Conservation (phyloP, 1,140 invertebrate species). For the Drosophila subpulchrella region DNA sequence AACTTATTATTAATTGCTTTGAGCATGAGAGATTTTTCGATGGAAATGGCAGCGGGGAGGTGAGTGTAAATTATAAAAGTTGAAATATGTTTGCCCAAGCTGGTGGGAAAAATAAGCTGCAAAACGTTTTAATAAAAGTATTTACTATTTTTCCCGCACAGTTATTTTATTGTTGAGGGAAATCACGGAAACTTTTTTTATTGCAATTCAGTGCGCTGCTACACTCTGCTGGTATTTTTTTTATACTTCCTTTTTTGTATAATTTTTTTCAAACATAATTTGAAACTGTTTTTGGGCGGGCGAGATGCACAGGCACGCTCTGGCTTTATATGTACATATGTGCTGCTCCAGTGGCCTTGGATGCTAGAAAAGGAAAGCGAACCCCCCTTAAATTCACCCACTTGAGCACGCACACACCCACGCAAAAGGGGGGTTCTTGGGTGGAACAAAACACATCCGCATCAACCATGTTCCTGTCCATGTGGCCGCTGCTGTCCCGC, state of each 20-base stretch:
- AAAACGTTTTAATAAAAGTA: slow-evolving; percentile 81
- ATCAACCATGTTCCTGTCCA: slow-evolving; percentile 54
- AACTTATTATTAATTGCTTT: slow-evolving; percentile 50
- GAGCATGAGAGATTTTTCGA: slow-evolving; percentile 19
- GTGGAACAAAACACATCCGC: slow-evolving; percentile 44
- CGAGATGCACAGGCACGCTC: slow-evolving; percentile 69
- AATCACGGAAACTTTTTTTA: slow-evolving; percentile 73
- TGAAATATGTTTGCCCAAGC: slow-evolving; percentile 61
- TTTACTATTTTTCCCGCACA: slow-evolving; percentile 73
- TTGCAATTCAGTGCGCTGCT: slow-evolving; percentile 42
- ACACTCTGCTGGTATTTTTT: slow-evolving; percentile 3
- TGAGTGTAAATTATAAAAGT: slow-evolving; percentile 63
- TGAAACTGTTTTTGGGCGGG: slow-evolving; percentile 73
- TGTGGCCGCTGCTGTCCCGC: slow-evolving; percentile 61
- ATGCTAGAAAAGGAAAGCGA: slow-evolving; percentile 34
- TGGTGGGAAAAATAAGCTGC: slow-evolving; percentile 58
- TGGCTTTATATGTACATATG: slow-evolving; percentile 29
- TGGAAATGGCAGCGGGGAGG: neutral
- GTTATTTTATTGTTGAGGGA: slow-evolving; percentile 78
- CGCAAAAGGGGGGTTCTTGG: neutral
- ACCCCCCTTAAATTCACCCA: slow-evolving; percentile 22
- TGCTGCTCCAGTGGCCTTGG: slow-evolving; percentile 55
- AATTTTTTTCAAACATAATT: slow-evolving; percentile 71
- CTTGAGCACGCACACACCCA: slow-evolving; percentile 62
- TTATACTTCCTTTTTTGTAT: neutral